Base-by-base conservation (phyloP, 2,113 vertebrate species). In the Hippoglossus stenolepis region DNA sequence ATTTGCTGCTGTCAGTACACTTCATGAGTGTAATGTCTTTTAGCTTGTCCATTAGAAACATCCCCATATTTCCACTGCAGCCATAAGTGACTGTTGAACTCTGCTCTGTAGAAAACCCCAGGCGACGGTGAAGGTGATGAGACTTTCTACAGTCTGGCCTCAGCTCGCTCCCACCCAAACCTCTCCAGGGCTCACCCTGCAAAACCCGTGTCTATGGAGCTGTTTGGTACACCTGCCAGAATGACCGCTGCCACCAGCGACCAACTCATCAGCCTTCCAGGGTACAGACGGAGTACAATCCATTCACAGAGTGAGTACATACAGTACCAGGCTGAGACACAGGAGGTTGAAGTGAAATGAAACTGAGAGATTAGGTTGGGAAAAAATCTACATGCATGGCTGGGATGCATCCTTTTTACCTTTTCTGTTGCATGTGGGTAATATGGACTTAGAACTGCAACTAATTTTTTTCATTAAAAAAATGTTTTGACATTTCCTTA, bases 201-300 rank as follows among this genome's bases (percentile, higher is more conserved):
- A 9, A 90, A 66, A 2, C 94, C 92, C 0, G 77, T 88, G n/a
- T 93, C 92, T 0, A 70, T 80, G 6, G 95, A 96, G 18, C 79
- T 92, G 11, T 92, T 94, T 0, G 86, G 93, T 0, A 95, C 95
- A 0, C 77, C 65, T 2, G 75, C 57, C 18, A 83, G 35, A 54
- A 66, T 23, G 70, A 21, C 54, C 1, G 51, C 20, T 0, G n/a
- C 66, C 45, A 31, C 85, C 0, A 90, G 90, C 6, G 92, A 96
- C 0, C 89, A 94, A 0, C 93, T 99, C 38, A 87, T 94, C 28
- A 93, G 92, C 43, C 93, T 99, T 10, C 98, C 98, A 0, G 98
- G 98, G 1, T 99, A 97, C 87, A 94, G 96, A 7, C 91, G 95
- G 26, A 98, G 97, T 4, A 92, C 89, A 2, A 11, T 93, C 82